Evolutionary conservation across 1,140 invertebrate genomes (phyloP), one percentile per base, ranked within the genome.

Genomic region (Drosophila albomicans): DNA sequence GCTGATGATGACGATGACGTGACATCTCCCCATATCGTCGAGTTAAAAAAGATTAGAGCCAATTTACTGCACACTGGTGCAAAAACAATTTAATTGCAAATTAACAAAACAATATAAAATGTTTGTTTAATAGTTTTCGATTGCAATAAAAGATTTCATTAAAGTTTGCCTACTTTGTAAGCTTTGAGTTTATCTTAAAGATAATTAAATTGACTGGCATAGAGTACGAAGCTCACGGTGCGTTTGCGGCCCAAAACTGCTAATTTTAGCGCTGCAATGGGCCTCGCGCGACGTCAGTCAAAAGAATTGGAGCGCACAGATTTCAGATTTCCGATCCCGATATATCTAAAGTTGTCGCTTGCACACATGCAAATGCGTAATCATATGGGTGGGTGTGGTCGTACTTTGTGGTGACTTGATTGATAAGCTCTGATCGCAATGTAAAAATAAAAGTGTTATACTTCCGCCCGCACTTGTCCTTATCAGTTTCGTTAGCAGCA

Each of bases 241-340:
- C 48, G 38, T 52, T 13, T 59, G 30, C 43, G 2, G 28, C 30
- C 25, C 32, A 16, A 1, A 11, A 20, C 15, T 5, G 73, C 68
- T 77, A 77, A 67, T 73, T 77, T 77, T 77, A 77, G 75, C 61
- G 43, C 49, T 62, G 56, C 58, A 61, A 13, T 59, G 54, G 30
- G 46, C 5, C 65, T 46, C 52, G 13, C 38, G n/a, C n/a, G 11
- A 43, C 28, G 20, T 35, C 43, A 68, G 41, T 13, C 8, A 32
- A 16, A 49, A 65, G 69, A 85, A 81, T 81, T 78, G 63, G 78
- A 85, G 59, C 59, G 7, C 64, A 64, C 28, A 58, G 52, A 64
- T 57, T 51, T 51, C 11, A 41, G 45, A 15, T 48, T 48, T 48
- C 16, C 46, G 16, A 16, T 48, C 16, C 16, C 16, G 46, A 48